Percentiles rank a stretch among this genome's conserved stretches.
Conservation (phyloP, 2,113 vertebrate genomes). For the Forbesichthys agassizii region DNA sequence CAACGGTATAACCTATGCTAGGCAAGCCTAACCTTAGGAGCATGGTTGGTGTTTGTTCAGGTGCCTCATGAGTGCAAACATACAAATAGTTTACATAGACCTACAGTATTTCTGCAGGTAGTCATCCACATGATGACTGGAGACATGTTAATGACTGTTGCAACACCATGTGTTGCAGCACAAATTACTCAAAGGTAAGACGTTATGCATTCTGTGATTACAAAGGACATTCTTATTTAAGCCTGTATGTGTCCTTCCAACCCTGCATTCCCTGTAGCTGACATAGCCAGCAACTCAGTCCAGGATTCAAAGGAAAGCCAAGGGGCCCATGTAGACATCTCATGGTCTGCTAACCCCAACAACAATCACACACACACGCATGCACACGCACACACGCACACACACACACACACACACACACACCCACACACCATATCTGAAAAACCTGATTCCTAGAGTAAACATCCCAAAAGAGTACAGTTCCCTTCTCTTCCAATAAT, state of each 20-base stretch:
- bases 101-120: conserved; percentile 12
- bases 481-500: no score
- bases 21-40: conserved; percentile 21
- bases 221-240: conserved; percentile 50
- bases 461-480: no score
- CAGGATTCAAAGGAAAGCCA: conserved; percentile 40
- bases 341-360: conserved; percentile 3
- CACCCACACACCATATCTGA: background rate
- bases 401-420: no score
- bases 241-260: conserved; percentile 41
- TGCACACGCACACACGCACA: conserved; percentile 1
- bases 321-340: conserved; percentile 44
- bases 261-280: conserved; percentile 48
- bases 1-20: background rate
- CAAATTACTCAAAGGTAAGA: conserved; percentile 54
- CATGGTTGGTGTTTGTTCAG: conserved; percentile 42
- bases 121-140: conserved; percentile 23
- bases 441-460: background rate
- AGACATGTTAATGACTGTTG: conserved; percentile 33
- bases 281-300: conserved; percentile 44
- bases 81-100: conserved; percentile 40
- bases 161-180: conserved; percentile 30
- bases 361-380: conserved; percentile 7
- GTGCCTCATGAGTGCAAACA: conserved; percentile 32
- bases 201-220: conserved; percentile 39